Percentiles rank a stretch among this genome's conserved stretches.
Evolutionary conservation across 2,888 invertebrate species (phyloP).

Genomic region (Nomada lathburiana): DNA sequence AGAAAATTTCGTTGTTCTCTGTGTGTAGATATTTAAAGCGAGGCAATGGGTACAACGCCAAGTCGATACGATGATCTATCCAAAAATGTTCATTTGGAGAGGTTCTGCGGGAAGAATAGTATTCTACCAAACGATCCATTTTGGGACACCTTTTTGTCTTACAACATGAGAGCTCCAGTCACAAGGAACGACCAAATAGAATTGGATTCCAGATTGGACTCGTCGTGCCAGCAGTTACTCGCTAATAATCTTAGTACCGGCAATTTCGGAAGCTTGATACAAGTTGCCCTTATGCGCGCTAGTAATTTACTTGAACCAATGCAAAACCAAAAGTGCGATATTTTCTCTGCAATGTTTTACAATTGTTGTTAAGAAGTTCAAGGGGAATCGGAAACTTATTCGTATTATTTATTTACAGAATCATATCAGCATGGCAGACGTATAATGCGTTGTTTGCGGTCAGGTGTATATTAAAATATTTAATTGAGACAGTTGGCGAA

Average conservation of each 20-base stretch:
- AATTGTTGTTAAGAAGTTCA: background rate
- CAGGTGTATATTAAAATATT: conserved; percentile 93
- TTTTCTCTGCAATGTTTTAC: background rate
- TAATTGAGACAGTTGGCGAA: conserved; percentile 96
- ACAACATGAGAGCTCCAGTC: conserved; percentile 93
- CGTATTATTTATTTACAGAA: conserved; percentile 85
- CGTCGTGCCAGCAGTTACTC: conserved; percentile 90
- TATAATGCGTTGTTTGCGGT: conserved; percentile 97
- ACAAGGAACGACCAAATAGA: conserved; percentile 87
- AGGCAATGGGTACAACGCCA: conserved; percentile 91
- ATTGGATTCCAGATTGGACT: conserved; percentile 92
- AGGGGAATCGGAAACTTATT: background rate
- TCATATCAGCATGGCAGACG: conserved; percentile 95
- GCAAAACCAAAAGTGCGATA: conserved; percentile 92
- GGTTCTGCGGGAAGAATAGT: conserved; percentile 92
- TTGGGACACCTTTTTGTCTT: conserved; percentile 97
- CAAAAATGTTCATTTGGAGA: conserved; percentile 91
- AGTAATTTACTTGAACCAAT: conserved; percentile 93
- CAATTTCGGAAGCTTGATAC: conserved; percentile 94
- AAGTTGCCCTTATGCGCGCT: conserved; percentile 93
- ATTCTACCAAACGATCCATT: conserved; percentile 95
- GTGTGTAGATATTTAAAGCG: conserved; percentile 50
- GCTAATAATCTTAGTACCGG: conserved; percentile 95
- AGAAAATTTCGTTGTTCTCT: background rate
- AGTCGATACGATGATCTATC: conserved; percentile 92